These are phyloP conservation scores for Ophion costatus DNA, from an alignment of 2,888 invertebrate species.

Conservation along the genomic window DNA sequence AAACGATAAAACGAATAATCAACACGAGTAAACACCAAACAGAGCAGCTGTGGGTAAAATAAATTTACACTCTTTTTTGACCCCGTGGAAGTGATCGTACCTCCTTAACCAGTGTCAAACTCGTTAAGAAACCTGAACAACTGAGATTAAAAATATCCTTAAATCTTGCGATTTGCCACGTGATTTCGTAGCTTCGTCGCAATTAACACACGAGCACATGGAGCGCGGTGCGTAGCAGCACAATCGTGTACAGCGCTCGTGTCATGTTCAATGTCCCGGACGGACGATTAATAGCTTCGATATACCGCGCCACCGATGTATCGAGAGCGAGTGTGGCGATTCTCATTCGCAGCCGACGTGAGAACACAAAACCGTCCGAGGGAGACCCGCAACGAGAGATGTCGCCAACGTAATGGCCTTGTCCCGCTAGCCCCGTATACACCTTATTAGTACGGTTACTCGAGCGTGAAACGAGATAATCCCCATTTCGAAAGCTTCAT, in stretches of 20 bases:
- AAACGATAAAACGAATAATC: too few relatives aligned
- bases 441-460: conserved; percentile 23
- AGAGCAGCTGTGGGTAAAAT: too few relatives aligned
- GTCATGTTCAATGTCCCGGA: conserved; percentile 9
- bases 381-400: conserved; percentile 6
- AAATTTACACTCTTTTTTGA: too few relatives aligned
- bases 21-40: too few relatives aligned
- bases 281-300: conserved; percentile 27
- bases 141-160: background rate
- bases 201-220: background rate
- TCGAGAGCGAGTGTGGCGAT: background rate
- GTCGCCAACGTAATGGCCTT: conserved; percentile 19
- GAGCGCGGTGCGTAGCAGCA: background rate
- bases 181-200: background rate
- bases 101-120: too few relatives aligned
- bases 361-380: conserved; percentile 29
- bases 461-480: conserved; percentile 45
- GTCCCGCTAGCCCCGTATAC: background rate
- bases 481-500: conserved; percentile 67
- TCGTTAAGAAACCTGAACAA: background rate
- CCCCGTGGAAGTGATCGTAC: too few relatives aligned
- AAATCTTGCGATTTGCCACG: background rate
- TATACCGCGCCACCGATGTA: conserved; percentile 5
- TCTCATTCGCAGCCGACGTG: conserved; percentile 38
- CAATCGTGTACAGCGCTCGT: background rate